A percentile compares a stretch with the other conserved stretches of the same genome.
These are phyloP conservation scores for Anhinga rufa DNA, from an alignment of 2,113 vertebrate genomes.

Conservation along the genomic window DNA sequence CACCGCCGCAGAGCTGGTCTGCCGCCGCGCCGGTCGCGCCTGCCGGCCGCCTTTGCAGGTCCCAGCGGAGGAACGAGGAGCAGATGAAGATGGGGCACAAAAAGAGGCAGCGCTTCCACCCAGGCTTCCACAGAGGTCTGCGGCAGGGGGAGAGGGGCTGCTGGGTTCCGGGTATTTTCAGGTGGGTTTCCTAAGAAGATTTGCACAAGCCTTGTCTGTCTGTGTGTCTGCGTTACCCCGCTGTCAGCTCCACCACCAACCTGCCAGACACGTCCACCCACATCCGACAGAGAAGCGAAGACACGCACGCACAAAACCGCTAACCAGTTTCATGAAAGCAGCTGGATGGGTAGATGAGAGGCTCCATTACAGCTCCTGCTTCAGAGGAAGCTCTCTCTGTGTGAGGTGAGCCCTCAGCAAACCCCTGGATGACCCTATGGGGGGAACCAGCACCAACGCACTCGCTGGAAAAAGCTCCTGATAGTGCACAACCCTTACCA, in stretches of 20 bases:
- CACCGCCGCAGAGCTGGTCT: not conserved
- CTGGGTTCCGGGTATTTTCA: not conserved
- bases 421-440: accelerated
- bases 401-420: not conserved
- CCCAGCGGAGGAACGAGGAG: too few species aligned
- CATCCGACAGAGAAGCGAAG: not conserved
- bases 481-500: not conserved
- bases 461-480: not conserved
- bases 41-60: not conserved
- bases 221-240: accelerated
- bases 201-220: not conserved
- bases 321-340: not conserved
- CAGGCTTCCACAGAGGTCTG: not conserved
- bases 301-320: too few species aligned
- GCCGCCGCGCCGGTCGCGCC: accelerated
- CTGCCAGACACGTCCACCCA: not conserved
- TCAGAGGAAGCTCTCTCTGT: not conserved
- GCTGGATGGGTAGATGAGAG: not conserved
- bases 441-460: not conserved
- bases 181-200: not conserved
- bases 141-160: not conserved
- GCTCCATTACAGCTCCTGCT: not conserved
- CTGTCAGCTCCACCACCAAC: not conserved
- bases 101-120: too few species aligned
- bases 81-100: not conserved